These are phyloP conservation scores for Dendrocincla tyrannina DNA, from an alignment of 2,797 vertebrate genomes.

Conservation along the genomic window DNA sequence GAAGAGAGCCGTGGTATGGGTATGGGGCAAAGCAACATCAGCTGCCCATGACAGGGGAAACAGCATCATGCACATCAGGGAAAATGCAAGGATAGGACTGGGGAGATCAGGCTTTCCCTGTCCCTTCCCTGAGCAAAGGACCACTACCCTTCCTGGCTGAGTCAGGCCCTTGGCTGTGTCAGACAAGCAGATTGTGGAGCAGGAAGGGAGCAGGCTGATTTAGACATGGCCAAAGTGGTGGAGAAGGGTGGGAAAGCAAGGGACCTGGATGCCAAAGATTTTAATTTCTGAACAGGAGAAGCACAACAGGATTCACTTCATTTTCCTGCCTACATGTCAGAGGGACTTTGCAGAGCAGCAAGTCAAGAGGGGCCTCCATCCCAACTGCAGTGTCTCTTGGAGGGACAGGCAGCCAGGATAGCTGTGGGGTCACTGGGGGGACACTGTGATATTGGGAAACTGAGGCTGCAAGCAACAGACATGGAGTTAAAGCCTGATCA, in stretches of 20 bases:
- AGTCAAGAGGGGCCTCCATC: not conserved
- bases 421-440: fast-evolving
- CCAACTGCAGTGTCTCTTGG: not conserved
- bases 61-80: not conserved
- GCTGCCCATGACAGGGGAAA: not conserved
- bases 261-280: not conserved
- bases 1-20: not conserved
- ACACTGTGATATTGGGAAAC: not conserved
- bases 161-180: not conserved
- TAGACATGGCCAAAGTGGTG: not conserved
- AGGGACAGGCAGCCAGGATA: not conserved
- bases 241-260: not conserved
- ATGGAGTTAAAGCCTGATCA: not conserved
- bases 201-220: not conserved
- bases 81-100: not conserved
- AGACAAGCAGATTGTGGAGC: not conserved
- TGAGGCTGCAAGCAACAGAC: not conserved
- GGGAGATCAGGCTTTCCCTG: not conserved
- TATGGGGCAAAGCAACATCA: not conserved
- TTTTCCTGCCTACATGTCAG: not conserved
- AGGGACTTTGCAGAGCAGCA: not conserved
- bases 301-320: not conserved
- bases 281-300: not conserved
- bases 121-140: not conserved
- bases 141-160: not conserved